Evolutionary conservation across 2,113 vertebrate genomes (phyloP), one percentile per base, ranked within the genome.

Genomic region (Colaptes auratus): DNA sequence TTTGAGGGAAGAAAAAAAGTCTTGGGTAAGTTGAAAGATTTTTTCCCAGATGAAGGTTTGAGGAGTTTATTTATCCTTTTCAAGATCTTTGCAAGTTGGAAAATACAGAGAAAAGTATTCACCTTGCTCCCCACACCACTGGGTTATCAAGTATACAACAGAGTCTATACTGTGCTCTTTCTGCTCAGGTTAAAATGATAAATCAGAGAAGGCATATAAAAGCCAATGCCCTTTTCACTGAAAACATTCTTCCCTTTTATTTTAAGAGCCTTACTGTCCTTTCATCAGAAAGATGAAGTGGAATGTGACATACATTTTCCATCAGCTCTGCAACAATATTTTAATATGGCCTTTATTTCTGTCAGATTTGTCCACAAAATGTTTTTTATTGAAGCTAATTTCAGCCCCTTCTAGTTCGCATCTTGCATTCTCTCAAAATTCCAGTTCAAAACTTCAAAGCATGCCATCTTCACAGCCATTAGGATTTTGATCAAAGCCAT

Each of bases 401-500:
- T 95, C 81, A 93, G 33, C 30, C 27, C 72, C 64, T 76, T 94
- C 66, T 42, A 61, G 30, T 88, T 85, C 84, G 55, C 39, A 59
- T 59, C 90, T 92, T 86, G 63, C 21, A 79, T 72, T 82, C 46
- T 89, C n/a, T 93, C 18, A 81, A 87, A 94, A 89, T 60, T 80
- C 39, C 65, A 42, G 59, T 75, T 65, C 44, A 59, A 75, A 92
- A 86, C 90, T 89, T 95, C 95, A 94, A 96, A 95, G 91, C 21
- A 46, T 89, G 21, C 35, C 74, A 65, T 90, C 80, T 89, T 78
- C 63, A 31, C 77, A 94, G 42, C 63, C 39, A 94, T 88, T 85
- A 79, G 20, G n/a, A 90, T 87, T 96, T 96, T 87, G 92, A 96
- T 96, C 96, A 96, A 96, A 96, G 95, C 87, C 64, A 56, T 91